A percentile compares a stretch with the other conserved stretches of the same genome.
Evolutionary conservation across 2,113 vertebrate species (phyloP).

Genomic region (Paramisgurnus dabryanus): DNA sequence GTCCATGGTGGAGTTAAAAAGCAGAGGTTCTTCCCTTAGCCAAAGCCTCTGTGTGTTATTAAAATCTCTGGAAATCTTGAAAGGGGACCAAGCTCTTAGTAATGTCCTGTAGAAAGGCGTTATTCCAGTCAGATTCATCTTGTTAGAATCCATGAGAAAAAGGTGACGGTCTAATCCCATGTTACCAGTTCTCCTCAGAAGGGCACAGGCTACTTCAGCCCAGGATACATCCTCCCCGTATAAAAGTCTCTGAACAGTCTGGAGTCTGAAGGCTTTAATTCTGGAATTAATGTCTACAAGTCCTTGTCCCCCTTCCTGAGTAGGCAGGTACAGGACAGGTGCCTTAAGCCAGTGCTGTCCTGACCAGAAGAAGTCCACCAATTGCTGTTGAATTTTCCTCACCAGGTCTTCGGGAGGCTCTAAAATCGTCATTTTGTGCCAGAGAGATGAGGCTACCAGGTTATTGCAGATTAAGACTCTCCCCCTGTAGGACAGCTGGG

Average conservation of each 20-base stretch:
- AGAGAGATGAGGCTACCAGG: not conserved
- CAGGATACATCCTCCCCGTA: conserved; percentile 32
- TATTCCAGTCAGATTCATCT: too few relatives aligned
- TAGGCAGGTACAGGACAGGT: not conserved
- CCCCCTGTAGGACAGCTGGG: too few relatives aligned
- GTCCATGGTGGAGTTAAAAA: too few relatives aligned
- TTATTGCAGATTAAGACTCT: not conserved
- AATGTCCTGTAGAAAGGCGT: too few relatives aligned
- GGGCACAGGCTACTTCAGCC: not conserved
- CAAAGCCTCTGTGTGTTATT: too few relatives aligned
- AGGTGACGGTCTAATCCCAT: too few relatives aligned
- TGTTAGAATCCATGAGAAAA: too few relatives aligned
- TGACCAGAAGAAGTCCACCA: not conserved
- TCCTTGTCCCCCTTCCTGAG: not conserved
- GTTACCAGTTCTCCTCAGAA: too few relatives aligned
- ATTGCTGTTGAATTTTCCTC: not conserved
- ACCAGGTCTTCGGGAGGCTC: not conserved
- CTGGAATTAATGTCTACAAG: not conserved
- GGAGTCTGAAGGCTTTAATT: not conserved
- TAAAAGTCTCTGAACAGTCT: not conserved
- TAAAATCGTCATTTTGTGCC: not conserved
- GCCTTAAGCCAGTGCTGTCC: not conserved
- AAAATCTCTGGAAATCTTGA: too few relatives aligned
- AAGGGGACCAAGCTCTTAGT: too few relatives aligned
- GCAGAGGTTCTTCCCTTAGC: too few relatives aligned